phyloP scores from a whole-genome alignment of 2,797 vertebrate genomes.

The Hylomyscus alleni region DNA sequence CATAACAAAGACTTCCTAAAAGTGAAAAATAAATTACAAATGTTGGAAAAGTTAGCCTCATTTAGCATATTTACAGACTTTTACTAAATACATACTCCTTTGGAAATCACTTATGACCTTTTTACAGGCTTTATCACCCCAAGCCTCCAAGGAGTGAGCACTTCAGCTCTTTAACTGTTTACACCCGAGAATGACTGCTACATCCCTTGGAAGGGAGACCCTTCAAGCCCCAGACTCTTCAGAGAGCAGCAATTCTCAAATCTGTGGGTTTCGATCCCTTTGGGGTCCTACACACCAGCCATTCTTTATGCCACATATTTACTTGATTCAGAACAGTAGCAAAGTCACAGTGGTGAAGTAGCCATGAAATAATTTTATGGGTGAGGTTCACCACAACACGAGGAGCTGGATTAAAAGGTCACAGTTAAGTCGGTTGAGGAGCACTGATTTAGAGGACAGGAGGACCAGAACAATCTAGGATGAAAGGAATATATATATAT shows the following conservation, averaged over 20 bases:
- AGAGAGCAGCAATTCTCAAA: not conserved
- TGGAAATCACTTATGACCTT: constrained; percentile 90
- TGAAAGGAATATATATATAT: not conserved
- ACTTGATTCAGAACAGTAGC: not conserved
- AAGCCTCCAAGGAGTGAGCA: constrained; percentile 85
- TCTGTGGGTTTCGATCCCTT: not conserved
- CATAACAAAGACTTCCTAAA: constrained; percentile 92
- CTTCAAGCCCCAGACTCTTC: constrained; percentile 82
- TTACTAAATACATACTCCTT: constrained; percentile 91
- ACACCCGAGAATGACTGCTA: constrained; percentile 80
- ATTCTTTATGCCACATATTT: not conserved
- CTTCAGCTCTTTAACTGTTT: constrained; percentile 86
- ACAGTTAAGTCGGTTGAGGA: not conserved
- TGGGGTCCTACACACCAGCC: not conserved
- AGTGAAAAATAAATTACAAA: constrained; percentile 94
- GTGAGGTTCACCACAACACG: not conserved
- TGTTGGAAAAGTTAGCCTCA: constrained; percentile 94
- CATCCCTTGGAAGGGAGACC: constrained; percentile 84
- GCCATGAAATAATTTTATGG: not conserved
- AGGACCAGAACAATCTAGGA: not conserved
- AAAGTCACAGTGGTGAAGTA: not conserved
- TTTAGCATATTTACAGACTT: constrained; percentile 94
- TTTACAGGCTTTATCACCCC: constrained; percentile 90
- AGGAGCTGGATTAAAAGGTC: not conserved
- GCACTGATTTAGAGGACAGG: not conserved